Evolutionary conservation across 2,888 invertebrate species (phyloP).

Genomic region (Arenicola marina): DNA sequence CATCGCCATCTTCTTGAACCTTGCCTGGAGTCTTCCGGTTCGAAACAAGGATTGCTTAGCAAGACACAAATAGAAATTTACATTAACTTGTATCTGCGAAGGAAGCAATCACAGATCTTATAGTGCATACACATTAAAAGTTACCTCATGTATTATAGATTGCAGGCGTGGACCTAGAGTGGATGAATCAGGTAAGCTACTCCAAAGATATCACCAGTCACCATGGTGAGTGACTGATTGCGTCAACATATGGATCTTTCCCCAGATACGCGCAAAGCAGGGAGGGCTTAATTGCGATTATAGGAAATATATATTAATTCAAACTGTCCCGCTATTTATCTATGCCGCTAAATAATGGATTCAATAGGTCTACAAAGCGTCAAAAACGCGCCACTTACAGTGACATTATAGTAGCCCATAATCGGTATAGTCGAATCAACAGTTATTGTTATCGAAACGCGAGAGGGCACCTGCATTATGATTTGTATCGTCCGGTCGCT

Average conservation of each 20-base stretch:
- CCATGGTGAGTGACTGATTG: too few relatives aligned
- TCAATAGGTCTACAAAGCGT: too few relatives aligned
- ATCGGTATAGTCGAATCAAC: neutral
- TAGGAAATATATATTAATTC: too few relatives aligned
- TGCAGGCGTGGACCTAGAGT: neutral
- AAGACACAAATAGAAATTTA: neutral
- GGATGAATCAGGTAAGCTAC: too few relatives aligned
- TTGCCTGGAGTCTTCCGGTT: slow-evolving; percentile 1
- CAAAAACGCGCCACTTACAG: too few relatives aligned
- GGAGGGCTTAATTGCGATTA: too few relatives aligned
- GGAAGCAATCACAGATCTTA: neutral
- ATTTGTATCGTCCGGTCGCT: neutral
- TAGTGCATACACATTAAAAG: neutral
- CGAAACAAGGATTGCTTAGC: neutral
- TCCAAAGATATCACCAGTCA: too few relatives aligned
- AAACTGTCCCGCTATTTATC: too few relatives aligned
- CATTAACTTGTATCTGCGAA: neutral
- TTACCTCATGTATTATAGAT: neutral
- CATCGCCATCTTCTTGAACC: neutral
- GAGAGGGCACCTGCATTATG: neutral
- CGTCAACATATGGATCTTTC: too few relatives aligned
- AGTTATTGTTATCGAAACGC: neutral
- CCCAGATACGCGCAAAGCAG: too few relatives aligned
- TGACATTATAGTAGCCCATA: neutral
- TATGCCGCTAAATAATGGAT: too few relatives aligned